Evolutionary conservation across 2,888 invertebrate species (phyloP), one percentile per base, ranked within the genome.

Genomic region (Brenthis ino): DNA sequence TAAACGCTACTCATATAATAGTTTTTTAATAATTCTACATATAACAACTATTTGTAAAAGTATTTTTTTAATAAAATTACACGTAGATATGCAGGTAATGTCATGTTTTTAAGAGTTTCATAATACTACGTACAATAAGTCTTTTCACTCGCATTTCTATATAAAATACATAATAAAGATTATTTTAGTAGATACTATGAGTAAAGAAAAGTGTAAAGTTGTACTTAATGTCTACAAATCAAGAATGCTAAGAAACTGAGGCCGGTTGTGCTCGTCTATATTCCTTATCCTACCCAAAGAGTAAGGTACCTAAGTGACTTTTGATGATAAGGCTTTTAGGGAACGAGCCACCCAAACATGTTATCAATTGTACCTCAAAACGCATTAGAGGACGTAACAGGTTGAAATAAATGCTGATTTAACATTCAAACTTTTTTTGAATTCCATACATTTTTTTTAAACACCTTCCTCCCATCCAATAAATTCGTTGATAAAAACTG

Each of bases 401-500:
- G 82, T 86, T 85, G 77, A 84, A 85, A 85, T 83, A 83, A 84
- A 85, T 80, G 80, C 85, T 82, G 85, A 86, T 87, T 86, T 86
- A 86, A 85, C 85, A 82, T 88, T 86, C 81, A 84, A 86, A 84
- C 78, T 82, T 83, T 82, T 81, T 77, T 75, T 77, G 77, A 80
- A 85, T 81, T 83, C 37, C 81, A 84, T 86, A 84, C 77, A 82
- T 83, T 82, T 81, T 77, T 75, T 77, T 77, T 83, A 84, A 78
- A 80, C 82, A 81, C 79, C 77, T 81, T 78, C 76, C 76, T 76
- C 76, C 77, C 74, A 83, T 77, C 84, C 87, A 87, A 90, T 91
- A 91, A 90, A 91, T 91, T 83, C 77, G 82, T 82, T 85, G 91
- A 90, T 91, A 90, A 91, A 43, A 84, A 82, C 74, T 77, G 80